Evolutionary conservation across 1,140 invertebrate genomes (phyloP).

Genomic region (Armadillidium nasatum): DNA sequence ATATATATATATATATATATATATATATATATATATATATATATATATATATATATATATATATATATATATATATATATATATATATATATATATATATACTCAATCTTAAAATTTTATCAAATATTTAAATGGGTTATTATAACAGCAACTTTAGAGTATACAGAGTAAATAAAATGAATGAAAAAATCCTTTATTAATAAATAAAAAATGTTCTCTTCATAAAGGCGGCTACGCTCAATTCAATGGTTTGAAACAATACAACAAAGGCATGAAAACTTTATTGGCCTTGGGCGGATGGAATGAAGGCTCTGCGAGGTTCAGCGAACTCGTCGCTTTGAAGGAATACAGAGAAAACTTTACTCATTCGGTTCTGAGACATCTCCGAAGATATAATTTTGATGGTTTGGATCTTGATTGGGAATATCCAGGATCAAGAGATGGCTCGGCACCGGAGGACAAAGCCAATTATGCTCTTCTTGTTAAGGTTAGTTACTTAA

Average conservation of each 20-base stretch:
- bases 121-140: too few relatives aligned
- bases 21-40: not conserved
- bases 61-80: too few relatives aligned
- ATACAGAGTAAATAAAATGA: too few relatives aligned
- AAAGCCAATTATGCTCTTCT: slow-evolving; percentile 82
- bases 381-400: slow-evolving; percentile 85
- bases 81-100: too few relatives aligned
- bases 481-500: slow-evolving; percentile 63
- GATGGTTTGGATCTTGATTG: slow-evolving; percentile 94
- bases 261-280: slow-evolving; percentile 87
- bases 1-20: not conserved
- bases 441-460: slow-evolving; percentile 85
- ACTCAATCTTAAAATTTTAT: too few relatives aligned
- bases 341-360: slow-evolving; percentile 71
- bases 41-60: too few relatives aligned
- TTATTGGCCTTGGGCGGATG: slow-evolving; percentile 91
- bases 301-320: slow-evolving; percentile 87
- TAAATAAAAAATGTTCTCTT: too few relatives aligned
- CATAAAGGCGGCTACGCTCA: slow-evolving; percentile 83
- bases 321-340: slow-evolving; percentile 79
- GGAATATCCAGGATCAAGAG: slow-evolving; percentile 89
- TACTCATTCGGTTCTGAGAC: slow-evolving; percentile 79
- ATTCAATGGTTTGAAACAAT: slow-evolving; percentile 85
- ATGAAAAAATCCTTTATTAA: slow-evolving; percentile 3
- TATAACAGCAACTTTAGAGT: too few relatives aligned